Evolutionary conservation across 92 coral and sea anemone genomes (phyloP).

Genomic region (Porites lobata): DNA sequence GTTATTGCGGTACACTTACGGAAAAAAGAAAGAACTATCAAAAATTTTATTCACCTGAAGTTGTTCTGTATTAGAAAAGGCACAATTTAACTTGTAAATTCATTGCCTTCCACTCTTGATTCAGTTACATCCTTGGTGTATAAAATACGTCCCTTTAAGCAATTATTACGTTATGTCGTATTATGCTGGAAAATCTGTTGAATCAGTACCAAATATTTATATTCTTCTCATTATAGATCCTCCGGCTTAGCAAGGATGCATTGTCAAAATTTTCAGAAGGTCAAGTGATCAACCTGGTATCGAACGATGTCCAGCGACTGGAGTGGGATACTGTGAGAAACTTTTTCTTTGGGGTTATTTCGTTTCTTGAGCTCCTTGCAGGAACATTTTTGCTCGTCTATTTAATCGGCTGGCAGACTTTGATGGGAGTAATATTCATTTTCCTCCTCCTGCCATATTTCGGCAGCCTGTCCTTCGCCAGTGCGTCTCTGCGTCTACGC

Average conservation of each 20-base stretch:
- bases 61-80: too few relatives aligned
- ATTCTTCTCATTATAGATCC: neutral
- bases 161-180: too few relatives aligned
- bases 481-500: neutral
- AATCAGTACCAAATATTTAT: too few relatives aligned
- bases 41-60: too few relatives aligned
- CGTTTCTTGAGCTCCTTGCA: neutral
- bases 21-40: too few relatives aligned
- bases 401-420: neutral
- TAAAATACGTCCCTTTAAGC: too few relatives aligned
- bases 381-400: neutral
- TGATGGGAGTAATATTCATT: constrained; percentile 6
- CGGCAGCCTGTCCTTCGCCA: neutral
- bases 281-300: neutral
- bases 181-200: too few relatives aligned
- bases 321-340: neutral
- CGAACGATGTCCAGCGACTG: constrained; percentile 7
- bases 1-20: too few relatives aligned
- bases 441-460: constrained; percentile 16
- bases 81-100: too few relatives aligned
- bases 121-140: too few relatives aligned
- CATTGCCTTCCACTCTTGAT: too few relatives aligned
- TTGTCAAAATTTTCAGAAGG: neutral
- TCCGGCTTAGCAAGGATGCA: neutral
- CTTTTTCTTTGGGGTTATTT: neutral